A percentile compares a stretch with the other conserved stretches of the same genome.
Evolutionary conservation across 2,888 invertebrate genomes (phyloP).

Genomic region (Lasioglossum vierecki): DNA sequence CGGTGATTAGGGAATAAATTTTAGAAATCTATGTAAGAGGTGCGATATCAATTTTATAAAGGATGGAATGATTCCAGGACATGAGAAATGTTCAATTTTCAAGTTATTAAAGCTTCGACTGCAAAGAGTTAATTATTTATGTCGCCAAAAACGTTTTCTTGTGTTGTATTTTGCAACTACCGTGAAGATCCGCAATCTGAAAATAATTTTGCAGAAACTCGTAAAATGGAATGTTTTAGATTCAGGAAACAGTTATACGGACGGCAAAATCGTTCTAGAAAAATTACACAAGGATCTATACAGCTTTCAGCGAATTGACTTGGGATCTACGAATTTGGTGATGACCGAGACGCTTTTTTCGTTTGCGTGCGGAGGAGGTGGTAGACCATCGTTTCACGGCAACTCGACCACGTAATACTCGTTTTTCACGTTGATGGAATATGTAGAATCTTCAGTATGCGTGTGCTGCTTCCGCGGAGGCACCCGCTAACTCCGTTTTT

Average conservation of each 20-base stretch:
- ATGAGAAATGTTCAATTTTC: no score
- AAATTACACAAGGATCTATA: neutral
- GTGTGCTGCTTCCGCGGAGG: neutral
- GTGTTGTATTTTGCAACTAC: neutral
- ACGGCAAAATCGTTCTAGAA: neutral
- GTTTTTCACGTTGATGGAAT: conserved; percentile 17
- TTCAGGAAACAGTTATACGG: neutral
- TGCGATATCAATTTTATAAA: no score
- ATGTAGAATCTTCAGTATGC: conserved; percentile 20
- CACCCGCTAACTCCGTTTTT: conserved; percentile 24
- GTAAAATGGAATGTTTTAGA: neutral
- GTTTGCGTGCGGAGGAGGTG: neutral
- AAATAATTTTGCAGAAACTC: neutral
- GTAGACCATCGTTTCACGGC: conserved; percentile 30
- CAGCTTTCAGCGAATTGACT: neutral
- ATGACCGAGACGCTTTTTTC: neutral
- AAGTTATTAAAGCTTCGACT: no score
- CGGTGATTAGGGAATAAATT: no score
- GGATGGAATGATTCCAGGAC: no score
- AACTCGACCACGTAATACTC: conserved; percentile 26
- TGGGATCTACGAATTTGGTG: neutral
- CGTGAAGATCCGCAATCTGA: neutral
- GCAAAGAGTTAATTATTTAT: no score
- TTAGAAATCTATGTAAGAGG: no score
- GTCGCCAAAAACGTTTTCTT: no score